phyloP scores from a whole-genome alignment of 1,140 invertebrate genomes.

The Bicyclus anynana region DNA sequence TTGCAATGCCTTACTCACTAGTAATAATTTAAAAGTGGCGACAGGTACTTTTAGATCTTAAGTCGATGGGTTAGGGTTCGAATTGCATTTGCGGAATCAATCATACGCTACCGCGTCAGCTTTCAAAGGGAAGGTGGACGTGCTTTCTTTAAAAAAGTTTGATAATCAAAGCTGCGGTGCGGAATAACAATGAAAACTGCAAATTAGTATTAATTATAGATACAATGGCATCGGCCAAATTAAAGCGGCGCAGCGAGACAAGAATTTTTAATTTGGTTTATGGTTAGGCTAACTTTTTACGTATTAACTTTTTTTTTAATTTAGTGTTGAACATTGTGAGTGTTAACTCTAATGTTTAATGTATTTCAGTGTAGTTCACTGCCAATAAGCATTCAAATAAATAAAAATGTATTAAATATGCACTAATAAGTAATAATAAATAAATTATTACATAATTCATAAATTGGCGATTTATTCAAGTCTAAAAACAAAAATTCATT shows the following conservation, averaged over 20 bases:
- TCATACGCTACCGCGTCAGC: conserved; percentile 20
- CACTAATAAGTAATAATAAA: no score
- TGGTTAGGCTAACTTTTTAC: conserved; percentile 18
- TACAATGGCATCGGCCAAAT: conserved; percentile 64
- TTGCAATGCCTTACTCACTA: conserved; percentile 33
- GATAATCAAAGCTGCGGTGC: conserved; percentile 58
- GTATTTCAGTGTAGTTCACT: no score
- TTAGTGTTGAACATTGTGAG: neutral
- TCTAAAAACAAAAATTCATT: neutral
- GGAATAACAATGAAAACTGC: conserved; percentile 67
- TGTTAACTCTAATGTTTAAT: neutral
- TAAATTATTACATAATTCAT: no score
- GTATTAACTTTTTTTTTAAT: neutral
- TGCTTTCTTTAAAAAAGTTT: conserved; percentile 49
- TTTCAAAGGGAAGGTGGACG: conserved; percentile 54
- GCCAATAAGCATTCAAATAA: neutral
- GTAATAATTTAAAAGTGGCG: conserved; percentile 36
- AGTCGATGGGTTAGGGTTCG: conserved; percentile 29
- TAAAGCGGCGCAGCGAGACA: conserved; percentile 45
- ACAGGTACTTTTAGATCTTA: conserved; percentile 33
- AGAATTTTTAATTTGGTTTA: conserved; percentile 49
- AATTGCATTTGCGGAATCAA: conserved; percentile 16
- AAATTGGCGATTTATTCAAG: neutral
- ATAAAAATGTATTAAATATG: neutral
- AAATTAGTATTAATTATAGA: conserved; percentile 73